Evolutionary conservation across 2,797 vertebrate species (phyloP).

Genomic region (Sebastes vulpes): DNA sequence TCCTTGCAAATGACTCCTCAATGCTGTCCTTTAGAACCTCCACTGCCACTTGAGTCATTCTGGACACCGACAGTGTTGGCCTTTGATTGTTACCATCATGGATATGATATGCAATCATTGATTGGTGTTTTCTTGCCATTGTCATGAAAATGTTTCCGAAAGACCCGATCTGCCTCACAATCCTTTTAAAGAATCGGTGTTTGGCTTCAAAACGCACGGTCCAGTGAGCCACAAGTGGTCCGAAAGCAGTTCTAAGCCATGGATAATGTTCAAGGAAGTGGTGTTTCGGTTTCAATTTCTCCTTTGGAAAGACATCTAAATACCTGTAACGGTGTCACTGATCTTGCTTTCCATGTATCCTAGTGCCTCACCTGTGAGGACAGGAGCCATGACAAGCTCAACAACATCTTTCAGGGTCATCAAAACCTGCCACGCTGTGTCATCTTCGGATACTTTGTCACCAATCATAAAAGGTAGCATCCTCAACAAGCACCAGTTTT

Average conservation of each 20-base stretch:
- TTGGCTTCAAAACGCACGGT: conserved; percentile 10
- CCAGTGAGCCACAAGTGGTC: conserved; percentile 1
- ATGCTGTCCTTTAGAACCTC: conserved; percentile 13
- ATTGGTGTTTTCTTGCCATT: conserved; percentile 39
- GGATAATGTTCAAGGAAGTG: conserved; percentile 18
- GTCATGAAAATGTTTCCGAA: conserved; percentile 31
- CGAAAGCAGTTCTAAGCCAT: neutral
- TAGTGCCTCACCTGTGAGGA: conserved; percentile 4
- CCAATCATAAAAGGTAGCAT: neutral
- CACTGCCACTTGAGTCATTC: conserved; percentile 2
- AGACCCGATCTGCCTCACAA: conserved; percentile 17
- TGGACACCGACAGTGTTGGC: neutral
- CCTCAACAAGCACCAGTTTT: conserved; percentile 11
- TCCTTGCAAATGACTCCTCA: neutral
- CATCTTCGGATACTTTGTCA: conserved; percentile 23
- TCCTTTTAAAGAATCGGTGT: conserved; percentile 26
- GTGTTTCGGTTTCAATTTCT: neutral
- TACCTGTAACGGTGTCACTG: conserved; percentile 1
- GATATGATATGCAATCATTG: neutral
- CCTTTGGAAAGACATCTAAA: neutral
- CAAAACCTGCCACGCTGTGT: neutral
- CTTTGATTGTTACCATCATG: neutral
- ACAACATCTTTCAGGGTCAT: conserved; percentile 34
- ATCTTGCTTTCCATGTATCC: conserved; percentile 23
- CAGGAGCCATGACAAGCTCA: conserved; percentile 21